A percentile compares a stretch with the other conserved stretches of the same genome.
Conservation (phyloP, 1,140 invertebrate genomes). For the Megalonaias nervosa region DNA sequence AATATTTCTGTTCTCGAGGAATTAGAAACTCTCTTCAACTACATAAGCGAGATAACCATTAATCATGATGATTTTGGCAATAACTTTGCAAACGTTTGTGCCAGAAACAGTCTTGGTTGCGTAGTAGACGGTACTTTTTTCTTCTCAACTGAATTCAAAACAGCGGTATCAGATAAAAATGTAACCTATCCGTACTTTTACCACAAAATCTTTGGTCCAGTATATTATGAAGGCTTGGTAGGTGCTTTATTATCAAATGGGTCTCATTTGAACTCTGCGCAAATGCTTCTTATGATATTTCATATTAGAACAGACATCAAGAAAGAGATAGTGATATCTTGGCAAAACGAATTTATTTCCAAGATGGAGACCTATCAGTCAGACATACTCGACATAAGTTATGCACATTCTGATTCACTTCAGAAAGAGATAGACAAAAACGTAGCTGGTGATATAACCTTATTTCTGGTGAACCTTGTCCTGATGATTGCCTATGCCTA, state of each 20-base stretch:
- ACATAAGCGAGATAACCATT: not conserved
- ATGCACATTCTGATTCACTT: slow-evolving; percentile 38
- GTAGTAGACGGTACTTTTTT: slow-evolving; percentile 27
- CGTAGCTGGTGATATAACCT: slow-evolving; percentile 37
- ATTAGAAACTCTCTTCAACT: not conserved
- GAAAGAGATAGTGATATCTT: slow-evolving; percentile 1
- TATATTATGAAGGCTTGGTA: slow-evolving; percentile 17
- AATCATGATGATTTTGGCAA: not conserved
- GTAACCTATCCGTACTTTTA: slow-evolving; percentile 17
- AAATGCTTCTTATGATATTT: slow-evolving; percentile 7
- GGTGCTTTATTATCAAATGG: not conserved
- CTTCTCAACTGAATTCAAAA: slow-evolving; percentile 3
- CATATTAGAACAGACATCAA: slow-evolving; percentile 10
- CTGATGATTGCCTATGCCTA: slow-evolving; percentile 55
- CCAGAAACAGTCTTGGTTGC: slow-evolving; percentile 11
- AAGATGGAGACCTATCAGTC: slow-evolving; percentile 7
- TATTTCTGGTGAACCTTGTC: slow-evolving; percentile 46
- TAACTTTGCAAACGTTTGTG: slow-evolving; percentile 24
- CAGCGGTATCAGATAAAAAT: not conserved
- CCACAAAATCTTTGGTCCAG: not conserved
- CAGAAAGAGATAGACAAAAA: slow-evolving; percentile 41
- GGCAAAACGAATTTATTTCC: slow-evolving; percentile 19
- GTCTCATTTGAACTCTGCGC: slow-evolving; percentile 7
- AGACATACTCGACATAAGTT: slow-evolving; percentile 22
- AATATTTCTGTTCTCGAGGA: not conserved